Evolutionary conservation across 2,113 vertebrate species (phyloP), one percentile per base, ranked within the genome.

Genomic region (Coptodon bakossiorum): DNA sequence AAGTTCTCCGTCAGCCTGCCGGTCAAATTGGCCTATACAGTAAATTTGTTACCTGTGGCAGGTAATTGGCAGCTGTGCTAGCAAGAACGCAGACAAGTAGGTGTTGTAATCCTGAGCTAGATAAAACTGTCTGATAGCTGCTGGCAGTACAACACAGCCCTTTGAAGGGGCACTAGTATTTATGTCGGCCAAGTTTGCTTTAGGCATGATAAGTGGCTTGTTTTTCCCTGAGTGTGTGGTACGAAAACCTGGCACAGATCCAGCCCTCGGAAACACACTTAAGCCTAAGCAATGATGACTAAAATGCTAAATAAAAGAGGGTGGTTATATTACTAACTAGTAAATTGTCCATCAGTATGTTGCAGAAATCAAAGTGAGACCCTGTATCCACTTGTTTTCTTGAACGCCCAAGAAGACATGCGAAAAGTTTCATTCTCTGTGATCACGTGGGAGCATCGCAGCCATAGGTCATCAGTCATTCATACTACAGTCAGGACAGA

Each of bases 21-120:
- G 86, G 86, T 94, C 83, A 79, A 84, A 81, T 53, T 79, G 61
- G 86, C 50, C 88, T 73, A 13, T 34, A 81, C 76, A 81, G 63
- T 94, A 95, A 92, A 95, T 90, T 50, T 92, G 92, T 95, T 90
- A 89, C 89, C 91, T 90, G 50, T 92, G 93, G 90, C 93, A 93
- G 87, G 88, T 94, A 90, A 91, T 82, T 86, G 90, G 83, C 40
- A 8, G 79, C 79, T 85, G 59, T 86, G 81, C 87, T 88, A n/a
- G 53, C 71, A 66, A 81, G 85, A 94, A 88, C 81, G 36, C 63
- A 93, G 93, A 92, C 91, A 83, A 86, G 89, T 73, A 85, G 82
- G 91, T 86, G 90, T 90, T 93, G 88, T 93, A 94, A 91, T 81
- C 81, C 84, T 81, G 90, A 90, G 90, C 22, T 76, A 48, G 86